These are phyloP conservation scores for Oncopodura yosiiana DNA, from an alignment of 1,140 invertebrate species.

Conservation along the genomic window DNA sequence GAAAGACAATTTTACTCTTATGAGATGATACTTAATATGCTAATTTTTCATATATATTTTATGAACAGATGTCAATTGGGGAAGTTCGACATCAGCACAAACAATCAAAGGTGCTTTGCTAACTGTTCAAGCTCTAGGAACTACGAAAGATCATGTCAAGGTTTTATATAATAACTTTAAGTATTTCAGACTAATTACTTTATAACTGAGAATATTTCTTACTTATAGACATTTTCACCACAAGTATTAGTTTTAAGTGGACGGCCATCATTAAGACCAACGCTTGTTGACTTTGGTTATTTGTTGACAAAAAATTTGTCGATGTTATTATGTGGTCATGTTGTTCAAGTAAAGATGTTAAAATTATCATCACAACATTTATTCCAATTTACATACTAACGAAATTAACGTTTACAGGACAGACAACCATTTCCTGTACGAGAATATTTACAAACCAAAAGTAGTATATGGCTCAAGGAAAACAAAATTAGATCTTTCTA, in stretches of 20 bases:
- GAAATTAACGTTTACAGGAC: conserved; percentile 20
- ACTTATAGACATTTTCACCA: conserved; percentile 50
- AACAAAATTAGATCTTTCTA: no score
- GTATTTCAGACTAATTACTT: no score
- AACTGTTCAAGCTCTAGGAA: conserved; percentile 43
- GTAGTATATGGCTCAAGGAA: no score
- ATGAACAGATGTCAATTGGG: conserved; percentile 58
- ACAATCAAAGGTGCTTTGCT: conserved; percentile 47
- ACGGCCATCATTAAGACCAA: conserved; percentile 42
- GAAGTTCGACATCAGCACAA: conserved; percentile 52
- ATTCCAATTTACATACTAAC: neutral
- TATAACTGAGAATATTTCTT: no score
- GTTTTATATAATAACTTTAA: no score
- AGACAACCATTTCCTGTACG: conserved; percentile 22
- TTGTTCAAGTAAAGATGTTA: conserved; percentile 34
- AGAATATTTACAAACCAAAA: conserved; percentile 31
- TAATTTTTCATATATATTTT: no score
- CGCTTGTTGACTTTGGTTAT: conserved; percentile 49
- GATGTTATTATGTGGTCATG: conserved; percentile 48
- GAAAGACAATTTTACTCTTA: no score
- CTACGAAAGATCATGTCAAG: conserved; percentile 51
- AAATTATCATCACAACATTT: neutral
- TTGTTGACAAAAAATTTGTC: conserved; percentile 46
- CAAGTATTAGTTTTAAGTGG: conserved; percentile 50
- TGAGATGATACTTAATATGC: no score